Evolutionary conservation across 2,888 invertebrate species (phyloP).

Genomic region (Polydrusus cervinus): DNA sequence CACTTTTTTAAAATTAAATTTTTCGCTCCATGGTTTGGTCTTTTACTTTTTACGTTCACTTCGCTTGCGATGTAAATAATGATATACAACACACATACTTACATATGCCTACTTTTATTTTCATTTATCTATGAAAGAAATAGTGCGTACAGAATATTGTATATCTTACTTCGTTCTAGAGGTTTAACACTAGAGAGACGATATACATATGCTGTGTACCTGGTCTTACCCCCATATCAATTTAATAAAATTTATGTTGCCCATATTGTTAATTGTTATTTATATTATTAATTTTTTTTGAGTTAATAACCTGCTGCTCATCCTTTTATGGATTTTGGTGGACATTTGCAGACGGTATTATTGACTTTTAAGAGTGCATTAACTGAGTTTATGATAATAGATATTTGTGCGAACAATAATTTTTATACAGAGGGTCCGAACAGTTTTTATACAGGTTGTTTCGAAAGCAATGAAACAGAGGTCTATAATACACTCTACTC

Average conservation of each 20-base stretch:
- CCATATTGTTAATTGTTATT: not conserved
- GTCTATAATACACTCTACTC: too few relatives aligned
- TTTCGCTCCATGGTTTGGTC: not conserved
- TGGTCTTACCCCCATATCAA: too few relatives aligned
- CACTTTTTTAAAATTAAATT: not conserved
- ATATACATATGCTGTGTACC: not conserved
- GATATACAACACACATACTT: not conserved
- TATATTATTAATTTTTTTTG: not conserved
- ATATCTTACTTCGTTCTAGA: not conserved
- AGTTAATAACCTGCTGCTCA: constrained; percentile 5
- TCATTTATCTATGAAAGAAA: not conserved
- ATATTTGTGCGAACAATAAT: too few relatives aligned
- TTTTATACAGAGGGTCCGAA: too few relatives aligned
- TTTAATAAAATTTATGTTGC: too few relatives aligned
- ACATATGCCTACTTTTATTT: not conserved
- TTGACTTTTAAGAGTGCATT: not conserved
- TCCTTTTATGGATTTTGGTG: not conserved
- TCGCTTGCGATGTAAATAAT: not conserved
- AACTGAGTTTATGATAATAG: too few relatives aligned
- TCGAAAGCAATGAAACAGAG: not conserved
- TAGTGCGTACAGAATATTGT: not conserved
- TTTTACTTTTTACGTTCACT: not conserved
- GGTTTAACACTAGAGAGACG: not conserved
- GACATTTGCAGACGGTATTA: not conserved
- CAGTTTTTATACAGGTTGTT: not conserved